Conservation (phyloP, 2,888 invertebrate species). For the Hyposoter dolosus region DNA sequence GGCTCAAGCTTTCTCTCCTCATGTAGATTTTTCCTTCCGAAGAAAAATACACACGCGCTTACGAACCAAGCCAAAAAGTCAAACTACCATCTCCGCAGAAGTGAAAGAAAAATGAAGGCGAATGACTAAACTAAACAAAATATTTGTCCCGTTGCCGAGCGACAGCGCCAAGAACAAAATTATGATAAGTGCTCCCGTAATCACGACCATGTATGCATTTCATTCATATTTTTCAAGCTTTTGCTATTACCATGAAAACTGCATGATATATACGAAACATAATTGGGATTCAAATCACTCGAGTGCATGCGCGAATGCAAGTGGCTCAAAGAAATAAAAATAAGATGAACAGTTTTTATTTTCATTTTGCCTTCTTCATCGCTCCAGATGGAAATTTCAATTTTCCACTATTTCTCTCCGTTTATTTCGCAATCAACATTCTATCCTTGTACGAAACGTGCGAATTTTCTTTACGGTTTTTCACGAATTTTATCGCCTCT, state of each 20-base stretch:
- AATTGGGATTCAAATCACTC: too few species aligned
- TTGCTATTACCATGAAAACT: too few species aligned
- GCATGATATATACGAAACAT: too few species aligned
- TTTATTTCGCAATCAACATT: too few species aligned
- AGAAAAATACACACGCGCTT: slow-evolving; percentile 19
- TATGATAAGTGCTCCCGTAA: slow-evolving; percentile 71
- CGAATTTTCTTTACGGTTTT: neutral
- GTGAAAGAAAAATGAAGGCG: slow-evolving; percentile 36
- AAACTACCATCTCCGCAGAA: slow-evolving; percentile 13
- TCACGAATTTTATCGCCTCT: neutral
- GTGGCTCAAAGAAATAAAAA: too few species aligned
- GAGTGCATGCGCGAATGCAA: too few species aligned
- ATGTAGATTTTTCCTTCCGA: slow-evolving; percentile 18
- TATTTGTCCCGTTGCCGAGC: neutral
- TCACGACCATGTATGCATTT: slow-evolving; percentile 62
- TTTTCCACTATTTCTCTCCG: too few species aligned
- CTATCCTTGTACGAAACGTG: neutral
- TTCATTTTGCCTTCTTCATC: too few species aligned
- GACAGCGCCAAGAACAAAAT: slow-evolving; percentile 64
- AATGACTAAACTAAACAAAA: slow-evolving; percentile 38
- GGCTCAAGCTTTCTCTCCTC: slow-evolving; percentile 35
- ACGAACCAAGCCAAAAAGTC: slow-evolving; percentile 37
- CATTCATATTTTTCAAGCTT: too few species aligned
- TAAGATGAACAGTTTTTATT: too few species aligned
- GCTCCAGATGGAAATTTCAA: too few species aligned